Conservation (phyloP, 2,888 invertebrate species). For the Tetranychus truncatus region DNA sequence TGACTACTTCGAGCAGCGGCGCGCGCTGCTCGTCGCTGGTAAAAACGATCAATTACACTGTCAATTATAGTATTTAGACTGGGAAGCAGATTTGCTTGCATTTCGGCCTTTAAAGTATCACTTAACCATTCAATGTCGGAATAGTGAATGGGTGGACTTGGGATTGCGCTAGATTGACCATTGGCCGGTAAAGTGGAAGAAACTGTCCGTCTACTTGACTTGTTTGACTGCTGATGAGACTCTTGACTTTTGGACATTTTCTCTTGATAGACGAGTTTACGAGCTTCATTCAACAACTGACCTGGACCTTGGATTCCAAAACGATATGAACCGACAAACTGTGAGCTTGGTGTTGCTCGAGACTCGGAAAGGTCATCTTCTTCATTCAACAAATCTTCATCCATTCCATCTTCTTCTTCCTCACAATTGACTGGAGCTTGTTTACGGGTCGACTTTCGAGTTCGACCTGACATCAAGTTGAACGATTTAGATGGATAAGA, state of each 20-base stretch:
- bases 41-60: constrained; percentile 57
- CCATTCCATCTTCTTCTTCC: background rate
- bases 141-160: constrained; percentile 43
- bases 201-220: background rate
- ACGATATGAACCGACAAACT: background rate
- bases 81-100: constrained; percentile 48
- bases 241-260: constrained; percentile 40
- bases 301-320: constrained; percentile 34
- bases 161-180: constrained; percentile 26
- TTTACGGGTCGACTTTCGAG: constrained; percentile 8
- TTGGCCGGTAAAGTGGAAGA: background rate
- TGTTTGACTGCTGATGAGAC: constrained; percentile 12
- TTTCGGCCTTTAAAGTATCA: constrained; percentile 75
- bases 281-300: constrained; percentile 58
- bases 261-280: constrained; percentile 58
- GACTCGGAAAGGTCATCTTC: constrained; percentile 2
- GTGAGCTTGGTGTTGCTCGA: background rate
- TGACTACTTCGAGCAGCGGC: background rate
- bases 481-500: background rate
- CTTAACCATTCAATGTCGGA: constrained; percentile 68
- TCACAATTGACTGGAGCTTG: background rate
- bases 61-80: constrained; percentile 56
- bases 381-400: background rate
- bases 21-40: constrained; percentile 42
- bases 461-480: background rate